phyloP scores from a whole-genome alignment of 2,113 vertebrate species.

The Oryzias melastigma region DNA sequence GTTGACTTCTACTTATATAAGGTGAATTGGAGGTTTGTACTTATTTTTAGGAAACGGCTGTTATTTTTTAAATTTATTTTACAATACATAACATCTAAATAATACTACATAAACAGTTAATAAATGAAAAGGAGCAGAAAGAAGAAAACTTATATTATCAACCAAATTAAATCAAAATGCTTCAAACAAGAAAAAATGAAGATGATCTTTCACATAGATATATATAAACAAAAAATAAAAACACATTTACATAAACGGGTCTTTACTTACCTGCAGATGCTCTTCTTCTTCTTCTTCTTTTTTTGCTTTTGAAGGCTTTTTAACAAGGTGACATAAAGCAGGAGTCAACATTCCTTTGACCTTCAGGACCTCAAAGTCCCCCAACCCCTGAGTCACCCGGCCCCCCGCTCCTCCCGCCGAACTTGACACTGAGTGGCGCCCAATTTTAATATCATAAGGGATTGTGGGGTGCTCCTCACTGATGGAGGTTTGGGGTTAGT shows the following conservation, averaged over 20 bases:
- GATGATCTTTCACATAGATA: no score
- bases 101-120: no score
- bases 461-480: conserved; percentile 62
- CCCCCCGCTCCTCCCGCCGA: conserved; percentile 33
- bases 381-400: conserved; percentile 30
- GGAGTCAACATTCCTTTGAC: conserved; percentile 50
- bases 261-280: conserved; percentile 17
- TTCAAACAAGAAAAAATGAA: no score
- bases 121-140: no score
- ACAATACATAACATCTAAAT: no score
- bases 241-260: no score
- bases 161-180: no score
- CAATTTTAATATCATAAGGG: conserved; percentile 59
- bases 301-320: conserved; percentile 14
- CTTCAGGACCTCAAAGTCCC: conserved; percentile 37
- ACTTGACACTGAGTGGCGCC: conserved; percentile 51
- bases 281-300: conserved; percentile 5
- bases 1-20: neutral
- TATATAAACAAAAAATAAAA: no score
- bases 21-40: neutral
- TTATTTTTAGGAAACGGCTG: neutral
- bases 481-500: conserved; percentile 59
- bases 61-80: no score
- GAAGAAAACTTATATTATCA: no score
- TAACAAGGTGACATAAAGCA: conserved; percentile 44